Percentiles rank a stretch among this genome's conserved stretches.
Conservation (phyloP, 2,888 invertebrate genomes). For the Phalangium opilio region DNA sequence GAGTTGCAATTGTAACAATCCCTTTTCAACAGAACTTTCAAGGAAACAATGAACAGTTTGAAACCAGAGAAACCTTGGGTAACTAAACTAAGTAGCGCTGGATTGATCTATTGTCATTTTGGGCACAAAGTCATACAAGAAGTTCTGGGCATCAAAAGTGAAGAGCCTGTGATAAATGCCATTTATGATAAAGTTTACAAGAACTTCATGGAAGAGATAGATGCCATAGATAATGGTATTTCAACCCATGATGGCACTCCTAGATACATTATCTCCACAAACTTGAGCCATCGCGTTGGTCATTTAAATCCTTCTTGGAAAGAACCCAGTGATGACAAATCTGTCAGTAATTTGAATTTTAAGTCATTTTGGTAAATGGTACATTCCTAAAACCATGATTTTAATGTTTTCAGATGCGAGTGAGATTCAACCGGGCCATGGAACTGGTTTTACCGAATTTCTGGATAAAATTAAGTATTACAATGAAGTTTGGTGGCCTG, state of each 20-base stretch:
- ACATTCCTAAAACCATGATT: too few species aligned
- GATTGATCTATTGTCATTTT: constrained; percentile 75
- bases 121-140: constrained; percentile 59
- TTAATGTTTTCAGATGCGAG: constrained; percentile 20
- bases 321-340: constrained; percentile 36
- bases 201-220: constrained; percentile 76
- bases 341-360: constrained; percentile 9
- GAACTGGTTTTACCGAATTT: constrained; percentile 63
- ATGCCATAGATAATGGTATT: constrained; percentile 95
- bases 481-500: constrained; percentile 69
- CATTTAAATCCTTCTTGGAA: constrained; percentile 72
- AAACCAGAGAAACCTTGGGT: constrained; percentile 25
- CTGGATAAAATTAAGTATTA: constrained; percentile 43
- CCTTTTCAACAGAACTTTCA: constrained; percentile 40
- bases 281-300: constrained; percentile 56
- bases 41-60: constrained; percentile 47
- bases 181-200: constrained; percentile 52
- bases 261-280: constrained; percentile 57
- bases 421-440: constrained; percentile 60
- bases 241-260: constrained; percentile 52
- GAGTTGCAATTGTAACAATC: neutral
- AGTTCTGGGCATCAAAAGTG: constrained; percentile 35
- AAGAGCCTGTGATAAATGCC: constrained; percentile 31
- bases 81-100: constrained; percentile 81
- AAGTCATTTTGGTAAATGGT: too few species aligned